Percentiles rank a stretch among this genome's conserved stretches.
These are phyloP conservation scores for Lasiurus cinereus DNA, from an alignment of 2,113 vertebrate genomes.

Conservation along the genomic window DNA sequence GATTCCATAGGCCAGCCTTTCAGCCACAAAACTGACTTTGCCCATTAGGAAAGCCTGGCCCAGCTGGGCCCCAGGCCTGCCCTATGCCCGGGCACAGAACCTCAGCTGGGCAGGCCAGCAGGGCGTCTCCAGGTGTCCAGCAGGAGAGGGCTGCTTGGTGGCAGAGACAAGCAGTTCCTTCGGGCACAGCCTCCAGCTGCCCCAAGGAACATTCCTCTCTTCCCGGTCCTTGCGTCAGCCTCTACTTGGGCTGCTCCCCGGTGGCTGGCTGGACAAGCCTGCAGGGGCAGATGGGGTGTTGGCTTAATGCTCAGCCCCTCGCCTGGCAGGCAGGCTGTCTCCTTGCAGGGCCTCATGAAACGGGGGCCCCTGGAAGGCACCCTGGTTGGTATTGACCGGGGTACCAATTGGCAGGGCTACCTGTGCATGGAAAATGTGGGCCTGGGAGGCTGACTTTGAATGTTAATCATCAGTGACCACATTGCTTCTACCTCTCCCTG, in stretches of 20 bases:
- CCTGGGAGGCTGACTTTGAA: not conserved
- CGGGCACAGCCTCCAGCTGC: not conserved
- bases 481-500: not conserved
- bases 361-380: fast-evolving
- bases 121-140: not conserved
- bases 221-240: too few species aligned
- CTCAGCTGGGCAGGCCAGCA: not conserved
- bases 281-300: not conserved
- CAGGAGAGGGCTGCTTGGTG: not conserved
- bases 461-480: not conserved
- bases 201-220: fast-evolving
- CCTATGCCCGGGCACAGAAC: not conserved
- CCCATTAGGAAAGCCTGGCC: not conserved
- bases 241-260: not conserved
- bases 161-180: not conserved
- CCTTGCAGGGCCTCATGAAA: not conserved
- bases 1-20: not conserved
- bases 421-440: not conserved
- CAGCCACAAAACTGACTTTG: not conserved
- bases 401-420: not conserved
- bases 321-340: not conserved
- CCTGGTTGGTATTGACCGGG: not conserved
- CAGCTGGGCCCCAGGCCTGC: not conserved
- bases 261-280: not conserved
- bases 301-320: too few species aligned